Evolutionary conservation across 2,888 invertebrate species (phyloP), one percentile per base, ranked within the genome.

Genomic region (Drosophila leonis): DNA sequence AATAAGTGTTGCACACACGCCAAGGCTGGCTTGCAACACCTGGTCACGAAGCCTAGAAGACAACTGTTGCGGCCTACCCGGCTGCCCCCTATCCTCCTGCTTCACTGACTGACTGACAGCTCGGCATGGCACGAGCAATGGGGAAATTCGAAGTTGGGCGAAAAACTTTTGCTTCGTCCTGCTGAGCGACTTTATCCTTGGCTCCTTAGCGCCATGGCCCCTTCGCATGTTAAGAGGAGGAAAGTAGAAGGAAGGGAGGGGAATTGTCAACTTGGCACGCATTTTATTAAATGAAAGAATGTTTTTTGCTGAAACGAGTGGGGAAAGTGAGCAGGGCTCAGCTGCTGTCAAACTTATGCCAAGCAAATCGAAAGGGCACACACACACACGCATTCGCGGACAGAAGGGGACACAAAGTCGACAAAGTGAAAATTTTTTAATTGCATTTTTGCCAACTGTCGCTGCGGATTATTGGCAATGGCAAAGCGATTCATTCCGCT

Each of bases 181-280:
- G 62, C 51, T 49, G 42, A 49, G 49, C 56, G 48, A 51, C 57
- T 65, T 74, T 74, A 60, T 73, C 51, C 55, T 59, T 68, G 51
- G 46, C 51, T 62, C 48, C 49, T 54, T 67, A 44, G 44, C 54
- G 61, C 48, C 49, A 4, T 41, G 41, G 41, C 4, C 18, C 18
- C 27, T 9, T 46, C 15, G 15, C 27, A 46, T 9, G 29, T 27
- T 52, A 41, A 24, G 24, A 15, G n/a, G 5, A n/a, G 10, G n/a
- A 12, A 2, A 18, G 31, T 18, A 12, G 18, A 10, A 31, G 27
- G 3, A 39, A 39, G 12, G 41, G 35, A 20, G 27, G 29, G 29
- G 88, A 86, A 88, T 85, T 89, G 90, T 86, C 90, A 89, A 88
- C 90, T 86, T 89, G 86, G 85, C 85, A 86, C 86, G 86, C 90